phyloP scores from a whole-genome alignment of 2,113 vertebrate genomes.

The Eonycteris spelaea region DNA sequence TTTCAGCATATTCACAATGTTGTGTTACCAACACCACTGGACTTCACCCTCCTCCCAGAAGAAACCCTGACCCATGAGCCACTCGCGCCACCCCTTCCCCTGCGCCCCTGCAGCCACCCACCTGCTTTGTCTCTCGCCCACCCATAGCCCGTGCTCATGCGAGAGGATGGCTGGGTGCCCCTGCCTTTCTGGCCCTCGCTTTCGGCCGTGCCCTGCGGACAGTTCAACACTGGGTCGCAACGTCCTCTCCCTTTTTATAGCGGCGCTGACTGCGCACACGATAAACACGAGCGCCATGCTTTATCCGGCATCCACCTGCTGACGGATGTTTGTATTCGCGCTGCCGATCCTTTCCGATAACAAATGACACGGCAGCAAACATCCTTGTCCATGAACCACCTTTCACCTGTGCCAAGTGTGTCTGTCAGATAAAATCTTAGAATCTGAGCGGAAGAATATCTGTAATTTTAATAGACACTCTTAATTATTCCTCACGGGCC shows the following conservation, averaged over 20 bases:
- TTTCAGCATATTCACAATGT: not conserved
- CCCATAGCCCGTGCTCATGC: too few species aligned
- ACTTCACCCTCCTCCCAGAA: not conserved
- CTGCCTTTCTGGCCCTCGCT: not conserved
- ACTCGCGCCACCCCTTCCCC: too few species aligned
- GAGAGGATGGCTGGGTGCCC: too few species aligned
- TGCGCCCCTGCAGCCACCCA: not conserved
- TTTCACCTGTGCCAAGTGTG: rapidly evolving
- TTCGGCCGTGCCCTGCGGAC: not conserved
- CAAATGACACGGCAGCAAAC: rapidly evolving
- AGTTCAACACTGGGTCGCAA: rapidly evolving
- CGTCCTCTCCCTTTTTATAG: not conserved
- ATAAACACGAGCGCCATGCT: not conserved
- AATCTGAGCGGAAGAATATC: not conserved
- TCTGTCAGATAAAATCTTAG: not conserved
- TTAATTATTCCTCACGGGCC: not conserved
- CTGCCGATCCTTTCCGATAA: not conserved
- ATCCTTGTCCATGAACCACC: rapidly evolving
- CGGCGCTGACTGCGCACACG: rapidly evolving
- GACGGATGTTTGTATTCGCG: rapidly evolving
- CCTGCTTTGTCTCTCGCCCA: not conserved
- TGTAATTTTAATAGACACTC: not conserved
- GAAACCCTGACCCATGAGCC: not conserved
- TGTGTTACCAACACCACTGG: not conserved
- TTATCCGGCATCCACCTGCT: too few species aligned